phyloP scores from a whole-genome alignment of 2,113 vertebrate species.

The Phrynosoma platyrhinos region DNA sequence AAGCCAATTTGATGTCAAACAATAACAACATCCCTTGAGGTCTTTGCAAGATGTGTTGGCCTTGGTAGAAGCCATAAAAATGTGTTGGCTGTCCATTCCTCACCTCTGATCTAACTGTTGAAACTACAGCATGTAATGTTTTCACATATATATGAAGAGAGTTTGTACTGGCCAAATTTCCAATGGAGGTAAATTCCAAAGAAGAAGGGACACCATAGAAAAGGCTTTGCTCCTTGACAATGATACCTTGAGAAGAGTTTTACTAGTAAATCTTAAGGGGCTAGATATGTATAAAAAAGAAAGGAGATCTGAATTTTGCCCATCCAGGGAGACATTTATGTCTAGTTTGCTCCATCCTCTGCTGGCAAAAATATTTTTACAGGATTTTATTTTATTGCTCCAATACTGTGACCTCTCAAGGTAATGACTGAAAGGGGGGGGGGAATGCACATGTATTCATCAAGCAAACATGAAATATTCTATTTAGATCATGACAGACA shows the following conservation, averaged over 20 bases:
- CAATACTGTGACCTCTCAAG: conserved; percentile 1
- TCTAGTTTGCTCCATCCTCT: background rate
- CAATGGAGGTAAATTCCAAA: background rate
- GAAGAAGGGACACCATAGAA: background rate
- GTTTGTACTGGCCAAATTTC: too few relatives aligned
- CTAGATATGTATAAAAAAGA: background rate
- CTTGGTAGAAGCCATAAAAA: too few relatives aligned
- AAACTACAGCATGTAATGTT: background rate
- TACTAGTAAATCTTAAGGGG: background rate
- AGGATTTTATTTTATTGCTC: background rate
- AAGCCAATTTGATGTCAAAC: too few relatives aligned
- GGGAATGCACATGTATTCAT: conserved; percentile 19
- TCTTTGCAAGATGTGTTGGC: too few relatives aligned
- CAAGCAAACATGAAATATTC: conserved; percentile 24
- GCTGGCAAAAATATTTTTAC: background rate
- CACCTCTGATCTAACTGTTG: background rate
- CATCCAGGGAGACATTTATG: background rate
- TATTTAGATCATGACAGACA: conserved; percentile 29
- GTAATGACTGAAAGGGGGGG: conserved; percentile 1
- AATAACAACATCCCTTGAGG: too few relatives aligned
- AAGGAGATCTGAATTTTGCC: background rate
- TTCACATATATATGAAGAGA: background rate
- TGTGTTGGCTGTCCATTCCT: too few relatives aligned
- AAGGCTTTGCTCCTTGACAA: background rate
- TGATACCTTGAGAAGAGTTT: background rate